Conservation (phyloP, 2,888 invertebrate genomes). For the Caenorhabditis wallacei region DNA sequence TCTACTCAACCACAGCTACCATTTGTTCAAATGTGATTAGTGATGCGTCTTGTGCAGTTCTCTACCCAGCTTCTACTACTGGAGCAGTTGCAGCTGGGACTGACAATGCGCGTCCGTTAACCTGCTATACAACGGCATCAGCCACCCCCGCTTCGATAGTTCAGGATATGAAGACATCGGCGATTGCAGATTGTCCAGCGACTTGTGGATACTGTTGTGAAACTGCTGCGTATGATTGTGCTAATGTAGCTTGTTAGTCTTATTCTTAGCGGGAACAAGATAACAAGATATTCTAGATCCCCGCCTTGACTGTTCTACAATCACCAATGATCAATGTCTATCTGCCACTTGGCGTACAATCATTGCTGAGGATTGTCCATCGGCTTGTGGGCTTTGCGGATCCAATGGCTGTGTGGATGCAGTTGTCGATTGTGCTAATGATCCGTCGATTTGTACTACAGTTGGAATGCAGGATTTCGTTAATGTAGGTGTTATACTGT, state of each 20-base stretch:
- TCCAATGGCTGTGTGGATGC: constrained; percentile 44
- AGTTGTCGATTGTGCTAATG: constrained; percentile 51
- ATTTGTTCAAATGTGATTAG: constrained; percentile 43
- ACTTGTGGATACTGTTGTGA: constrained; percentile 55
- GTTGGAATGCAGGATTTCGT: constrained; percentile 56
- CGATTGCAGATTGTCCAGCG: constrained; percentile 44
- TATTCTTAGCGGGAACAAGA: neutral
- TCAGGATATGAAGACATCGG: constrained; percentile 52
- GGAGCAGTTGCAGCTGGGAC: constrained; percentile 38
- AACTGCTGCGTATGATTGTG: constrained; percentile 40
- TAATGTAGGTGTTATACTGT: constrained; percentile 1
- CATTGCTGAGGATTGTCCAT: constrained; percentile 62
- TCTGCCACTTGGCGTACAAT: constrained; percentile 61
- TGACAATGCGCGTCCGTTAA: constrained; percentile 34
- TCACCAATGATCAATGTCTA: constrained; percentile 54
- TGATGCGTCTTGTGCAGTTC: constrained; percentile 44
- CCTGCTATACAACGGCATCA: constrained; percentile 47
- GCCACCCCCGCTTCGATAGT: constrained; percentile 45
- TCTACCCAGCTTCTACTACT: constrained; percentile 27
- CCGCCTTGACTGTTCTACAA: constrained; percentile 48
- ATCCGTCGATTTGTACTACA: constrained; percentile 37
- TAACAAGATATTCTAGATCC: constrained; percentile 11
- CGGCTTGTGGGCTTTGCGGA: constrained; percentile 62
- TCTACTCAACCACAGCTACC: constrained; percentile 47
- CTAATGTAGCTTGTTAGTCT: constrained; percentile 42